A percentile compares a stretch with the other conserved stretches of the same genome.
Conservation (phyloP, 2,113 vertebrate genomes). For the Mystacornis crossleyi region DNA sequence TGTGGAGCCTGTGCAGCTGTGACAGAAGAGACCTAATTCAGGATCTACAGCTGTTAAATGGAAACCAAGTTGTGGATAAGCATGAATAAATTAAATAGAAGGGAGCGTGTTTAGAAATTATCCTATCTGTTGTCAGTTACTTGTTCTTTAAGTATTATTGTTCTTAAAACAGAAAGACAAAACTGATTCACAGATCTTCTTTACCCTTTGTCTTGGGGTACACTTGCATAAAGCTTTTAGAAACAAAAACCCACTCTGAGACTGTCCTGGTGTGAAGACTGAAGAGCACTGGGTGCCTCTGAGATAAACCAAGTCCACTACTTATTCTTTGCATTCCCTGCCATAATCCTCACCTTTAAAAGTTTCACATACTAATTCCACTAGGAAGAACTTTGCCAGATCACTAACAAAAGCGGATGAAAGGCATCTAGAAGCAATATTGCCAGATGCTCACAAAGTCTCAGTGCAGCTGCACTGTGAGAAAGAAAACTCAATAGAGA, state of each 20-base stretch:
- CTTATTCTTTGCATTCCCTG: not conserved
- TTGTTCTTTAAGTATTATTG: not conserved
- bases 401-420: not conserved
- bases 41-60: constrained; percentile 5
- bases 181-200: not conserved
- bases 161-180: not conserved
- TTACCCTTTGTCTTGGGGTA: not conserved
- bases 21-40: constrained; percentile 20
- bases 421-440: not conserved
- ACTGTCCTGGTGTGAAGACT: not conserved
- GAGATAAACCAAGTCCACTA: not conserved
- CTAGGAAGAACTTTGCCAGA: not conserved
- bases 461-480: not conserved
- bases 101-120: not conserved
- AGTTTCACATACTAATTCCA: not conserved
- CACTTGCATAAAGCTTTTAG: not conserved
- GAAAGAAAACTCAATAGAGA: not conserved
- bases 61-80: not conserved
- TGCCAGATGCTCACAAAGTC: not conserved
- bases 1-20: constrained; percentile 23
- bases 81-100: not conserved
- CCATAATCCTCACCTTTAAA: not conserved
- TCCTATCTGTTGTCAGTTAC: not conserved
- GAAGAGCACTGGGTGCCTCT: not conserved
- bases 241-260: not conserved